Evolutionary conservation across 2,888 invertebrate species (phyloP), one percentile per base, ranked within the genome.

Genomic region (Apoda limacodes): DNA sequence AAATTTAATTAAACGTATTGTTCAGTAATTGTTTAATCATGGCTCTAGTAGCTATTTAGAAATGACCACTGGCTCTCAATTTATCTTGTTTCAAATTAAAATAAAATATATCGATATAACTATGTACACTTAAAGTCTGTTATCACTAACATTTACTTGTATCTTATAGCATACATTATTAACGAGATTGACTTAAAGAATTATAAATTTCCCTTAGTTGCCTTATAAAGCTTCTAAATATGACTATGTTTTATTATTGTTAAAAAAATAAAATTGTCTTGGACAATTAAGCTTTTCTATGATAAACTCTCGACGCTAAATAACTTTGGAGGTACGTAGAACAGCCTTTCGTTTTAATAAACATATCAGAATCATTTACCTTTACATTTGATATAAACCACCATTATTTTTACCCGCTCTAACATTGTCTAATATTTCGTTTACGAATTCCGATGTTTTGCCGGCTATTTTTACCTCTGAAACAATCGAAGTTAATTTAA

Each of bases 391-490:
- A 51, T 90, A 88, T 41, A 93, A 74, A 30, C 92, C 92, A 45
- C 92, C 90, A 48, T 87, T 87, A 30, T 86, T 84, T 55, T 89
- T 87, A 17, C 95, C 95, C 37, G 84, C 75, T 68, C 87, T 91
- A 31, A 95, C 88, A 63, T 91, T 93, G 36, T 94, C 93, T 68
- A 97, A 78, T 35, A 97, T 88, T 72, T 87, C 88, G 68, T 97
- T 97, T 22, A 98, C 97, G 69, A 92, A 97, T 51, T 96, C 96
- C 7, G 96, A 94, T 26, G 95, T 91, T 51, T 90, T 86, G 30
- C 94, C 96, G 28, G 95, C 97, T 59, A 97, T 92, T 82, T 88
- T 89, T 30, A 90, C 74, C 74, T 90, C 95, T 92, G 84, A 32
- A 86, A 82, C 32, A 47, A n/a, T n/a, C n/a, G n/a, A n/a, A n/a